Evolutionary conservation across 2,113 vertebrate genomes (phyloP).

Genomic region (Eublepharis macularius): DNA sequence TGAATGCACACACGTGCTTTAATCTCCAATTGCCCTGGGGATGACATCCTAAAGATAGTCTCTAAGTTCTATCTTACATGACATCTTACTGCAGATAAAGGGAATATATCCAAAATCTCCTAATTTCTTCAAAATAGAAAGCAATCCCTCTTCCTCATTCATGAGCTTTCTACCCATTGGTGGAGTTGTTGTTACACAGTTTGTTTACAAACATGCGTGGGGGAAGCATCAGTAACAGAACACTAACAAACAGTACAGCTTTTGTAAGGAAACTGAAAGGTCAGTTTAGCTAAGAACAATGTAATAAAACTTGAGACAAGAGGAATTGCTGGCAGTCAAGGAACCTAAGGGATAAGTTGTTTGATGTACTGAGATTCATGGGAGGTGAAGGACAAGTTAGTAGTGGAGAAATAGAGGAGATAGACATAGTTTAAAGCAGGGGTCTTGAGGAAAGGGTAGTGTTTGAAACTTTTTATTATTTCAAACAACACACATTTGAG

Average conservation of each 20-base stretch:
- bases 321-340: not conserved
- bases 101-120: not conserved
- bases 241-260: not conserved
- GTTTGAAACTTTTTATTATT: not conserved
- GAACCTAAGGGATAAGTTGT: not conserved
- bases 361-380: not conserved
- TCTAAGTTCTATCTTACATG: not conserved
- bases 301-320: not conserved
- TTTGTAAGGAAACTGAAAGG: not conserved
- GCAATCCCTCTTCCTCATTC: not conserved
- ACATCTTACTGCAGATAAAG: not conserved
- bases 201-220: not conserved
- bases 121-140: not conserved
- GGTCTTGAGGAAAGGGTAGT: not conserved
- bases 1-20: not conserved
- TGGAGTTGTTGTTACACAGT: not conserved
- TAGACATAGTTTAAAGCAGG: not conserved
- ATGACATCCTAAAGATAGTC: not conserved
- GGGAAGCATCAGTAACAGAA: not conserved
- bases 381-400: not conserved
- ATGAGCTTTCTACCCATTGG: not conserved
- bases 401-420: not conserved
- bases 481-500: not conserved
- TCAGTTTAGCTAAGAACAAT: not conserved
- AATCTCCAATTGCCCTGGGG: constrained; percentile 6